A percentile compares a stretch with the other conserved stretches of the same genome.
Conservation (phyloP, 2,113 vertebrate species). For the Onychostruthus taczanowskii region DNA sequence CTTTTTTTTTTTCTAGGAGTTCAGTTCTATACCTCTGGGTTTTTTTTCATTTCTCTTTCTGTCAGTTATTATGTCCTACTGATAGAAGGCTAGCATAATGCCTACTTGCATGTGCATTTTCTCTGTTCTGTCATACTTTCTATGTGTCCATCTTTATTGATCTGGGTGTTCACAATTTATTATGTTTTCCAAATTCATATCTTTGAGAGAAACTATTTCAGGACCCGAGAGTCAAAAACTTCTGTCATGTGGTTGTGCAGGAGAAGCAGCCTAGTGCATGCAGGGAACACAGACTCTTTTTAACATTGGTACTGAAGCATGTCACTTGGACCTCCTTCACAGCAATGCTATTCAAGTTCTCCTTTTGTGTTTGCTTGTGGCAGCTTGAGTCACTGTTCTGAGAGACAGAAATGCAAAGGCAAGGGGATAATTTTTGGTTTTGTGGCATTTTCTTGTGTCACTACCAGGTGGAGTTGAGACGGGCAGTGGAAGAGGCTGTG, state of each 20-base stretch:
- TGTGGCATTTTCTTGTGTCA: neutral
- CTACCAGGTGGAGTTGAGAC: slow-evolving; percentile 82
- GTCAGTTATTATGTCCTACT: neutral
- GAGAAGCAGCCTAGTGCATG: neutral
- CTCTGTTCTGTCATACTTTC: neutral
- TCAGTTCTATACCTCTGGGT: neutral
- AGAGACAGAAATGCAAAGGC: neutral
- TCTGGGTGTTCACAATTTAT: neutral
- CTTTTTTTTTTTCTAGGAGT: neutral
- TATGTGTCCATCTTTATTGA: neutral
- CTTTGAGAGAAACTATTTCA: neutral
- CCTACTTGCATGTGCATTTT: neutral
- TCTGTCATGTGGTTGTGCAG: neutral
- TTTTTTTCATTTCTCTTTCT: neutral
- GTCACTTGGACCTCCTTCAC: neutral
- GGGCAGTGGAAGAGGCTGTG: slow-evolving; percentile 87
- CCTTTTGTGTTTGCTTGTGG: neutral
- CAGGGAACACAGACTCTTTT: neutral
- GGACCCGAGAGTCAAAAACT: neutral
- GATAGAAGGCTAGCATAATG: neutral
- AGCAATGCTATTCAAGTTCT: neutral
- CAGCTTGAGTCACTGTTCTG: neutral
- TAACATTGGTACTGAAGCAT: neutral
- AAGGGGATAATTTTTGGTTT: neutral
- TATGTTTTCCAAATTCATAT: neutral